phyloP scores from a whole-genome alignment of 92 coral and sea anemone species.

The Paragorgia papillata region DNA sequence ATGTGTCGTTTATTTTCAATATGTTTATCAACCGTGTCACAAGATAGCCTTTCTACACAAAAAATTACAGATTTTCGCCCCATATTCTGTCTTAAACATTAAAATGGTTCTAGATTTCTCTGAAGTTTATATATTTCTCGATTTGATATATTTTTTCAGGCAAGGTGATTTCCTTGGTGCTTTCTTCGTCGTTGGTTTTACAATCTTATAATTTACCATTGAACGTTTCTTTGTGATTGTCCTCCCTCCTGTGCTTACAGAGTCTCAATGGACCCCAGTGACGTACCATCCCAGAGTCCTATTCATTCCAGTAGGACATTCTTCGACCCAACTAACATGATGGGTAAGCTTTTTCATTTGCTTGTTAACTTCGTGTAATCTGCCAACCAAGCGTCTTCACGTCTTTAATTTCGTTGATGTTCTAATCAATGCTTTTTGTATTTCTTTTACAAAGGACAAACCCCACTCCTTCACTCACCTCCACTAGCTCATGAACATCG shows the following conservation, averaged over 20 bases:
- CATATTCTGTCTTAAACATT: constrained; percentile 17
- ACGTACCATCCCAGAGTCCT: constrained; percentile 98
- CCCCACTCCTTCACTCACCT: constrained; percentile 91
- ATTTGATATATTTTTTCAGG: constrained; percentile 5
- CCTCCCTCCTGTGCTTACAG: not conserved
- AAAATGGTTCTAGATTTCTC: constrained; percentile 9
- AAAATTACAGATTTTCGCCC: constrained; percentile 17
- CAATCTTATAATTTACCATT: not conserved
- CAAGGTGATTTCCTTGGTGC: constrained; percentile 32
- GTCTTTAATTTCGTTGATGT: constrained; percentile 24
- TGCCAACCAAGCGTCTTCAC: constrained; percentile 16
- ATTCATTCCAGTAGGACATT: constrained; percentile 89
- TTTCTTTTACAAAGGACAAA: constrained; percentile 76
- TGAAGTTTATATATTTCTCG: constrained; percentile 19
- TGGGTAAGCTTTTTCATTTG: constrained; percentile 32
- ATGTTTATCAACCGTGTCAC: constrained; percentile 42
- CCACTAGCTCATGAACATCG: constrained; percentile 95
- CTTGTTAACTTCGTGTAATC: not conserved
- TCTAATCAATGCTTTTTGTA: constrained; percentile 43
- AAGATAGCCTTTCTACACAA: constrained; percentile 11
- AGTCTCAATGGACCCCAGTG: constrained; percentile 88
- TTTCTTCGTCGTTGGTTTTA: constrained; percentile 32
- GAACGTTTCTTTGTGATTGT: not conserved
- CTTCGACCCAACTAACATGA: constrained; percentile 71
- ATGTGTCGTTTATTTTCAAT: constrained; percentile 41